Evolutionary conservation across 1,140 invertebrate species (phyloP), one percentile per base, ranked within the genome.

Genomic region (Pemphigus obesinymphae): DNA sequence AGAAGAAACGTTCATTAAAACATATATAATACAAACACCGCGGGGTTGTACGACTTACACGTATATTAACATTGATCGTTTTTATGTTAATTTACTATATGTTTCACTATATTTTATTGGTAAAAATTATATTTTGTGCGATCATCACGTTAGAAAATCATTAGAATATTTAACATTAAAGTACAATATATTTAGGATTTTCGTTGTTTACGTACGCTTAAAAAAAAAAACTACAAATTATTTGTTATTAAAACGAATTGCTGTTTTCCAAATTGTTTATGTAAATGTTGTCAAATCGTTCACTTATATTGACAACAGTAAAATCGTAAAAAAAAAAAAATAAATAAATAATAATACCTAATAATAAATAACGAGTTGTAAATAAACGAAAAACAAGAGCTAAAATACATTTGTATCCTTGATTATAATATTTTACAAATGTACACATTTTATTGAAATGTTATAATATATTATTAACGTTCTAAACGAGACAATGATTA

Each of bases 391-490:
- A 73, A 50, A 50, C 7, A 50, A 73, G 70, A 48, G 3, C 17
- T 50, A n/a, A 15, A 45, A 2, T 45, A 11, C 3, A 73, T 73
- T 73, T 73, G 43, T 50, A 73, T 73, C 50, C 4, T 23, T 17
- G 23, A 73, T 72, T 20, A 20, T 3, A 29, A 45, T 73, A 48
- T 73, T 48, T 73, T 45, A 50, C 23, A 50, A 34, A 73, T 48
- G 26, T 50, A 73, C 11, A 50, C 23, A 50, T 73, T 50, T 45
- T n/a, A 29, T 31, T 72, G 3, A 48, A 48, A n/a, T 72, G 15
- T 72, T 72, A 20, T 3, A 72, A 48, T 72, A 48, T 72, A 48
- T 72, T 48, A 72, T 72, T 29, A n/a, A 48, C 11, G 31, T 73
- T 50, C 31, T 73, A 31, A 43, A 73, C 43, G 17, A 31, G 17